A percentile compares a stretch with the other conserved stretches of the same genome.
Evolutionary conservation across 2,113 vertebrate species (phyloP).

Genomic region (Clarias macrocephalus): DNA sequence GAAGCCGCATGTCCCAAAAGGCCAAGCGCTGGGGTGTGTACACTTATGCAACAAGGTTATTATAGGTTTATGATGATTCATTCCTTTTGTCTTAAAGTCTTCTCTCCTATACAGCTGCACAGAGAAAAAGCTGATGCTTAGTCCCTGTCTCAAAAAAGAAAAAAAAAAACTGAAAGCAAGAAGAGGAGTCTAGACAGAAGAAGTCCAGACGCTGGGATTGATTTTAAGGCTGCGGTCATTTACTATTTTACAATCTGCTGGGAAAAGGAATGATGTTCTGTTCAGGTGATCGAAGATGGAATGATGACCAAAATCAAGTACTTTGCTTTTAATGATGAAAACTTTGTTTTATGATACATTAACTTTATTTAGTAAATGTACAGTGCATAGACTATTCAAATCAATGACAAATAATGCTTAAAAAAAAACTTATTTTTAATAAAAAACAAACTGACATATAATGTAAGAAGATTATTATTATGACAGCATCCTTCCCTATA

Average conservation of each 20-base stretch:
- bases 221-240: neutral
- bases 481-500: too few species aligned
- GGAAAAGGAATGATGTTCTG: neutral
- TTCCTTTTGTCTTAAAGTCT: neutral
- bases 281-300: neutral
- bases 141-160: neutral
- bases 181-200: neutral
- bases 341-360: neutral
- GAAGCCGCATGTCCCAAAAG: neutral
- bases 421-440: neutral
- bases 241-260: neutral
- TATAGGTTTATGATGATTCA: neutral
- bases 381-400: neutral
- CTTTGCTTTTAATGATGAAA: neutral
- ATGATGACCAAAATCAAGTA: neutral
- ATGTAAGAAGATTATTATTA: too few species aligned
- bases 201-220: neutral
- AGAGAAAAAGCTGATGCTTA: neutral
- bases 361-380: neutral
- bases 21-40: neutral
- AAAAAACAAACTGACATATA: neutral
- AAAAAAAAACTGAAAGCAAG: neutral
- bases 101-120: neutral
- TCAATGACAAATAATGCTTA: neutral
- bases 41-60: neutral